Evolutionary conservation across 2,888 invertebrate genomes (phyloP).

Genomic region (Schrankia costaestrigalis): DNA sequence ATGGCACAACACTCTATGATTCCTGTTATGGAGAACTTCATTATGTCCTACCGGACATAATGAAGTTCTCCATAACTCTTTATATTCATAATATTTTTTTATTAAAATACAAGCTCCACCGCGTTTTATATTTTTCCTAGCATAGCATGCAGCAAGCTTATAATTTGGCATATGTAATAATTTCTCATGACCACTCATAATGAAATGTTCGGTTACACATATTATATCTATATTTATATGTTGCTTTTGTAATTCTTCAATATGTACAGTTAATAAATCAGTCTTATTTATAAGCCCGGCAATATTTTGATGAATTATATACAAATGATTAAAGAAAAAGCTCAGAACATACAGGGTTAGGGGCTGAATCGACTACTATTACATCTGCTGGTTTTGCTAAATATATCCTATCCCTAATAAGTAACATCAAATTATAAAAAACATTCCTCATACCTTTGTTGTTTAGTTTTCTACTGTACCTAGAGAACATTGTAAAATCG

Average conservation of each 20-base stretch:
- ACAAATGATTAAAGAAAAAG: neutral
- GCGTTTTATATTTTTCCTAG: neutral
- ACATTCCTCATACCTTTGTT: neutral
- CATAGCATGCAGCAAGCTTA: constrained; percentile 1
- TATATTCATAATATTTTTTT: neutral
- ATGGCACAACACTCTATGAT: constrained; percentile 2
- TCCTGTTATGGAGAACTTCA: neutral
- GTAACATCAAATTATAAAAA: neutral
- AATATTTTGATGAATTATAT: constrained; percentile 1
- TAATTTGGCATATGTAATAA: neutral
- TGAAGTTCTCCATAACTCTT: too few species aligned
- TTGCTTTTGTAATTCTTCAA: neutral
- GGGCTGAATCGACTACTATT: neutral
- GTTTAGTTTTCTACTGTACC: neutral
- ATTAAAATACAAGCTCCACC: constrained; percentile 3
- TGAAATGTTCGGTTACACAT: neutral
- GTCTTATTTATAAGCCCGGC: neutral
- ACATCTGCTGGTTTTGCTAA: neutral
- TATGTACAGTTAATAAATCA: neutral
- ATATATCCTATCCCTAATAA: neutral
- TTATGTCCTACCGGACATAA: neutral
- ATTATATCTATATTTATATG: neutral
- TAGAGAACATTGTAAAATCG: constrained; percentile 1
- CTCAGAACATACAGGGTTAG: too few species aligned
- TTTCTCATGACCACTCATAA: neutral